phyloP scores from a whole-genome alignment of 2,888 invertebrate species.

The Siphlonurus alternatus region DNA sequence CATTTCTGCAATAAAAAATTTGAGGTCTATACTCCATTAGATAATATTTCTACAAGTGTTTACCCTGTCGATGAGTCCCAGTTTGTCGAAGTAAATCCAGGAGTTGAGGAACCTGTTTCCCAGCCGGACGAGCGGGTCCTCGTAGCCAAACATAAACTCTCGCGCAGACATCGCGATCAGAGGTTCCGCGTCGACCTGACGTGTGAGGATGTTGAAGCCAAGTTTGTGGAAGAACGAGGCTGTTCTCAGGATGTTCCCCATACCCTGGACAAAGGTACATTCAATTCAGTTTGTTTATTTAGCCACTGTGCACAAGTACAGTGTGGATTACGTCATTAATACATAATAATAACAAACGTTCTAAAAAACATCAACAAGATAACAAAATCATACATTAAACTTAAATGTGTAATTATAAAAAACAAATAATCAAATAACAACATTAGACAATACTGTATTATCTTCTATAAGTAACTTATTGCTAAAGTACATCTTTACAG shows the following conservation, averaged over 20 bases:
- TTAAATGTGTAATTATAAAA: no score
- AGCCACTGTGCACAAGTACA: not conserved
- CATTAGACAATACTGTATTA: no score
- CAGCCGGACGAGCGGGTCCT: conserved; percentile 61
- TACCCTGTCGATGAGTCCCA: conserved; percentile 77
- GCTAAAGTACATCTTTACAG: no score
- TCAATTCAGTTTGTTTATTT: not conserved
- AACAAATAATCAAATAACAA: no score
- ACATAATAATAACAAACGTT: no score
- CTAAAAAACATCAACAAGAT: no score
- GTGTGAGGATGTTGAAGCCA: conserved; percentile 52
- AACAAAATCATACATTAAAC: no score
- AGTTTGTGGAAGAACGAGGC: conserved; percentile 45
- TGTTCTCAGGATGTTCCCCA: conserved; percentile 56
- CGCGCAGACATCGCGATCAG: conserved; percentile 63
- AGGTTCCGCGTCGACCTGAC: conserved; percentile 48
- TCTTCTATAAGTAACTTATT: no score
- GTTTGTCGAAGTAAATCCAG: conserved; percentile 74
- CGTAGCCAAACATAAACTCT: conserved; percentile 81
- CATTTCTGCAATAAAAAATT: no score
- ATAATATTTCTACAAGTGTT: no score
- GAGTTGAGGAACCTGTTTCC: conserved; percentile 68
- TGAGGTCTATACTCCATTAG: no score
- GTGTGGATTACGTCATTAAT: no score
- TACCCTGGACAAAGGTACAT: conserved; percentile 41